Evolutionary conservation across 2,888 invertebrate species (phyloP), one percentile per base, ranked within the genome.

Genomic region (Xanthia icteritia): DNA sequence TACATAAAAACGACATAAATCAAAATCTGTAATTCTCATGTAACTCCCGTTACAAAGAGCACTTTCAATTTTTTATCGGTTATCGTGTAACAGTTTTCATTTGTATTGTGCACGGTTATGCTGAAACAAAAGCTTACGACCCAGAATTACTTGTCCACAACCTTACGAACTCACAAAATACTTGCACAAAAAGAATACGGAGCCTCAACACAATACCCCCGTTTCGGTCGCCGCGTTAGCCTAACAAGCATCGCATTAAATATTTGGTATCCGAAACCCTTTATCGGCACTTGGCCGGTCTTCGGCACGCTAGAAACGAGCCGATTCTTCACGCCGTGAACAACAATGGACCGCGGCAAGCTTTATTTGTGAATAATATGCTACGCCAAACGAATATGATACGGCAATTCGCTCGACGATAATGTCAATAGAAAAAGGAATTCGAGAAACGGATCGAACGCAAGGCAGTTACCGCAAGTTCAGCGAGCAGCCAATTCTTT

Each of bases 281-380:
- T 90, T 91, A 90, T 91, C 86, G 90, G 89, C 84, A 76, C 78
- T 74, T 73, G 82, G 89, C 86, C 89, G 89, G 87, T 84, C 88
- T 89, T 91, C 93, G 93, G 90, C 91, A 92, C 93, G 93, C 92
- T 91, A 92, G 91, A 91, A 91, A 91, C 92, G 88, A 89, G 89
- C 83, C 89, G 90, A 95, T 96, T 94, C 88, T 94, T 88, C 90
- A 92, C 94, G 93, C 85, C 77, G 81, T 80, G 65, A 88, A 84
- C 88, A 94, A 95, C 95, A 95, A 95, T 95, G 89, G 94, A 84
- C 77, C 80, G 92, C 94, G 94, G 94, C 93, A 88, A 90, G 91
- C 92, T 95, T 94, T 95, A 95, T 96, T 95, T 95, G 95, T 95
- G 93, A 93, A 92, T 94, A 94, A 95, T 94, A 92, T 92, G 94